These are phyloP conservation scores for Cuculus canorus DNA, from an alignment of 2,797 vertebrate species.

Conservation along the genomic window DNA sequence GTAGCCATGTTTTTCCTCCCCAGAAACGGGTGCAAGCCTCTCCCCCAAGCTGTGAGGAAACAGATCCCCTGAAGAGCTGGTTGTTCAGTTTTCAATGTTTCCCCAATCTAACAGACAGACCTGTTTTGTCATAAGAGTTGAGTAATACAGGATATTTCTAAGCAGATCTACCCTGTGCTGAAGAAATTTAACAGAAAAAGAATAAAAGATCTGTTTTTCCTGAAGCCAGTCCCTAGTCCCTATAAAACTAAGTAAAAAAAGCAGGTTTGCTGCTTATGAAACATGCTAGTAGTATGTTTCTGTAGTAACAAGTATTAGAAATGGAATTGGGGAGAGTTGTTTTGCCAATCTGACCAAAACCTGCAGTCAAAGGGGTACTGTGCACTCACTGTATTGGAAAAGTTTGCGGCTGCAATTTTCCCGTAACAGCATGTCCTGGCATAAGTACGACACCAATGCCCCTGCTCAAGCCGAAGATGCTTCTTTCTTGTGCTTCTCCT, in stretches of 20 bases:
- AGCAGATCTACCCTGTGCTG: background rate
- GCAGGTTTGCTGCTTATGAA: background rate
- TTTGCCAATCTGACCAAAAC: background rate
- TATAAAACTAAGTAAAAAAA: background rate
- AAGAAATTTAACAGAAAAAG: background rate
- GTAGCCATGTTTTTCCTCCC: background rate
- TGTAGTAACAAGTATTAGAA: background rate
- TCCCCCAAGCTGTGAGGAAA: accelerated
- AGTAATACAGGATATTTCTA: background rate
- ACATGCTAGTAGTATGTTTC: background rate
- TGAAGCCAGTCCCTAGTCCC: background rate
- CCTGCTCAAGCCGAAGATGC: background rate
- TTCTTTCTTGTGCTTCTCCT: background rate
- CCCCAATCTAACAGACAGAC: background rate
- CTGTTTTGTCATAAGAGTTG: background rate
- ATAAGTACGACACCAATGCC: background rate
- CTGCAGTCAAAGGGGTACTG: background rate
- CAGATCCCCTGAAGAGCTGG: background rate
- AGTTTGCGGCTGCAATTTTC: background rate
- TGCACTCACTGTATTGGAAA: background rate
- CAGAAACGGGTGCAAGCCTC: background rate
- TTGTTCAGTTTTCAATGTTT: background rate
- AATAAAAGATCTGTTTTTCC: background rate
- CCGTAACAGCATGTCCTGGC: background rate
- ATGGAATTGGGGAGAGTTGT: background rate